A percentile compares a stretch with the other conserved stretches of the same genome.
These are phyloP conservation scores for Tetheella fluctuosa DNA, from an alignment of 2,888 invertebrate genomes.

Conservation along the genomic window DNA sequence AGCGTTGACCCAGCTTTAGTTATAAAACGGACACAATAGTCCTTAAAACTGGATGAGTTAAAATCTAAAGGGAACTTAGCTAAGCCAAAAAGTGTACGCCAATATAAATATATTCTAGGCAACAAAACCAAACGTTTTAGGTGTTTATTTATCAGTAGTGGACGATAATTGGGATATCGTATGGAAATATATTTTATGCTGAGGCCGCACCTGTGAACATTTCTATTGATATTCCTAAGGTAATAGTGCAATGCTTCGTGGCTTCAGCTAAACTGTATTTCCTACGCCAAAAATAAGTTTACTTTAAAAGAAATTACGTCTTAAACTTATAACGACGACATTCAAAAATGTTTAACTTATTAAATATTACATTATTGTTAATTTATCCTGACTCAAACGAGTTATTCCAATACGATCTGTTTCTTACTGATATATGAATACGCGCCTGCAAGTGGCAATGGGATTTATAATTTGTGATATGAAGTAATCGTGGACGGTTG, in stretches of 20 bases:
- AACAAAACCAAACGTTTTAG: constrained; percentile 39
- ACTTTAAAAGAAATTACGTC: no score
- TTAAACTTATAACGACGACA: no score
- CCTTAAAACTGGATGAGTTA: constrained; percentile 13
- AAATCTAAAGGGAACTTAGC: constrained; percentile 57
- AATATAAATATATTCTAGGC: constrained; percentile 54
- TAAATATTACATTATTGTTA: no score
- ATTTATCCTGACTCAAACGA: no score
- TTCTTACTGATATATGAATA: constrained; percentile 17
- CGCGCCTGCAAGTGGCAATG: constrained; percentile 46
- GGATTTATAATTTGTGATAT: constrained; percentile 69
- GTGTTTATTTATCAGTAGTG: constrained; percentile 13
- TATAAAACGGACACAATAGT: constrained; percentile 13
- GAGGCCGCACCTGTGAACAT: neutral
- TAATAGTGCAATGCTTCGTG: no score
- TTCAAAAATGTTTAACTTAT: no score
- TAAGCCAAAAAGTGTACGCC: constrained; percentile 78
- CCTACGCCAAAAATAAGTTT: no score
- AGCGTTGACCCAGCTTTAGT: constrained; percentile 5
- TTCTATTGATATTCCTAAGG: no score
- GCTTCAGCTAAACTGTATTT: no score
- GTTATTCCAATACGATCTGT: constrained; percentile 8
- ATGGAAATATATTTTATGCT: neutral
- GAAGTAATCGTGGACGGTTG: constrained; percentile 36
- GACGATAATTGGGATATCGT: neutral